Base-by-base conservation (phyloP, 1,140 invertebrate genomes). In the Neodiprion pinetum region DNA sequence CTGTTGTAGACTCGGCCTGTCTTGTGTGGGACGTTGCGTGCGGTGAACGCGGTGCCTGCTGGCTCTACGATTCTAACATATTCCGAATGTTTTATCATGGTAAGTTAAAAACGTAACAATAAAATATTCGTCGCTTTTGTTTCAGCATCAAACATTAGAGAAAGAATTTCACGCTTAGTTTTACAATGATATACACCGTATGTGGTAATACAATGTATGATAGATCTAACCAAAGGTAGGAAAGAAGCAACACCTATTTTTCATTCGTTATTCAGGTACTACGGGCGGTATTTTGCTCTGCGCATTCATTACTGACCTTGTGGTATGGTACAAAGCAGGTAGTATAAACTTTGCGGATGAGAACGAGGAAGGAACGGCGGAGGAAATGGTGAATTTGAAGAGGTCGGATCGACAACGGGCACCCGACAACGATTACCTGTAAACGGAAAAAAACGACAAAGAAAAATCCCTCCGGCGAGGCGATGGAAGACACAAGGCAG, bases 1-100 rank as follows among this genome's bases (percentile, higher is more conserved):
- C 95, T 73, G 94, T 97, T 11, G 95, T 98, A 53, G 96, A 98
- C 90, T 96, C 95, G 1, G 95, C 96, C 1, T 98, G 96, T 88
- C 90, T 96, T 2, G 92, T 97, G 79, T 97, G 96, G 93, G 95
- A 96, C 85, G 92, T 91, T 48, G 92, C 93, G 3, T 96, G 95
- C 82, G 94, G 93, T 40, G 91, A 95, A 78, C 88, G 92, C 78
- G 95, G 95, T 72, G 92, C 91, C 28, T 97, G 96, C 88, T 93
- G 93, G 78, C 90, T 95, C 14, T 98, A 97, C 87, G 95, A 97
- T 88, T 92, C 93, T 47, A 93, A 94, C 79, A 91, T 93, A 69
- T 95, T 98, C 81, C 88, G 96, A 73, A 93, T 93, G 85, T 95
- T 95, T 83, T 97, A 95, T 87, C 92, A 97, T 77, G 96, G 96